Base-by-base conservation (phyloP, 35 echinoderm and acorn worm species). In the Diadema setosum region DNA sequence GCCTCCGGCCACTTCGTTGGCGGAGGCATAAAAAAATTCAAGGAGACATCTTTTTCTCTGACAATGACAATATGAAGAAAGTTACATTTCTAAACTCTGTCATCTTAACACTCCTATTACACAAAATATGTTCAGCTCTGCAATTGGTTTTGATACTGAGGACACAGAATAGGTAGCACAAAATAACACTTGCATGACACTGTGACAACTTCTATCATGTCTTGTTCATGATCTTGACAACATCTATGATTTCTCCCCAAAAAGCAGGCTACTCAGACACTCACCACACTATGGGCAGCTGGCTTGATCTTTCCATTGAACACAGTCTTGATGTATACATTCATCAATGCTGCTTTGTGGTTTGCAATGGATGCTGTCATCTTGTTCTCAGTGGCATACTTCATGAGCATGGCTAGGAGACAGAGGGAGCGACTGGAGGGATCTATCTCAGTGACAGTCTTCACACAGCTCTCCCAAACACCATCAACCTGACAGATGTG, bases 241-340 rank as follows among this genome's bases (percentile, higher is more conserved):
- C 25, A 6, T 0, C 18, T 21, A 84, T 36, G 0, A 58, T 65
- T 58, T 25, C 49, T 18, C 37, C 18, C 12, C 20, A 12, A 58
- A 11, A 31, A 43, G 9, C 20, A 3, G 45, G 46, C n/a, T 83
- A 83, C 8, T 20, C 26, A 2, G 5, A 83, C 26, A 15, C 87
- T 83, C 78, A 98, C 96, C 92, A 98, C 58, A 8, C 83, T 69
- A 43, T 98, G 88, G 17, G 56, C 29, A 8, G 29, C 42, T 6
- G 95, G 88, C 58, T 98, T 98, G 41, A 78, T 57, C 75, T 98
- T 98, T 44, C 95, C 92, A 20, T 88, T 86, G 42, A 98, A 85
- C 0, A 90, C 81, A 15, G 44, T 41, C 45, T 98, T 98, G 88
- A 94, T 91, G 86, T 94, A 98, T 30, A 60, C 67, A 17, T 98